Evolutionary conservation across 2,888 invertebrate species (phyloP).

Genomic region (Dryococelus australis): DNA sequence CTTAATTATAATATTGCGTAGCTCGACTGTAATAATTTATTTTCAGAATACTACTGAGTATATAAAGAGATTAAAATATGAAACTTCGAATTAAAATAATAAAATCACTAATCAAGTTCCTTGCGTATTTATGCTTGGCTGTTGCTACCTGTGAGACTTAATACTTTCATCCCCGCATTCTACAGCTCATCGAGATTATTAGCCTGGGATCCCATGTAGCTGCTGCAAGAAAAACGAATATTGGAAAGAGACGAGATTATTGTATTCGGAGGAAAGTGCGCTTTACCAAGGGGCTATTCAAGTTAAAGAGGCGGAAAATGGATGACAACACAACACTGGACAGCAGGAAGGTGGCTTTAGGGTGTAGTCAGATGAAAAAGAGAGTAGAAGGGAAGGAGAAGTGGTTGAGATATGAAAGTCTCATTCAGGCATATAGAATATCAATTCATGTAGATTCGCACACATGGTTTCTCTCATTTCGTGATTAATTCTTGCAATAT

Average conservation of each 20-base stretch:
- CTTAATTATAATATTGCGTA: no score
- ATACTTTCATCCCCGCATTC: no score
- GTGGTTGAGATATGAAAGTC: not conserved
- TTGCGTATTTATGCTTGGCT: no score
- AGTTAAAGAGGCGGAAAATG: not conserved
- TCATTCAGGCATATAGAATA: not conserved
- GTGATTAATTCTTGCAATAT: not conserved
- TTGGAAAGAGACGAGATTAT: not conserved
- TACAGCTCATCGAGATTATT: no score
- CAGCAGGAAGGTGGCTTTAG: not conserved
- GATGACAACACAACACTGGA: not conserved
- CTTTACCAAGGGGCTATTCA: not conserved
- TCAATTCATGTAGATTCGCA: not conserved
- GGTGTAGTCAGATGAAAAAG: not conserved
- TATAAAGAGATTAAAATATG: no score
- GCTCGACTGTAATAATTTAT: no score
- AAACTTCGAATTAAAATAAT: no score
- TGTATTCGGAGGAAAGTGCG: not conserved
- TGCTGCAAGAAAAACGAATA: no score
- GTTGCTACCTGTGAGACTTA: no score
- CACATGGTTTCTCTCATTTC: not conserved
- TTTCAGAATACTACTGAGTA: no score
- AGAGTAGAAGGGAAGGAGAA: not conserved
- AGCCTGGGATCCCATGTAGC: no score
- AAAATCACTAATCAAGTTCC: no score